phyloP scores from a whole-genome alignment of 2,113 vertebrate genomes.

The Ptilorrhoa leucosticta region DNA sequence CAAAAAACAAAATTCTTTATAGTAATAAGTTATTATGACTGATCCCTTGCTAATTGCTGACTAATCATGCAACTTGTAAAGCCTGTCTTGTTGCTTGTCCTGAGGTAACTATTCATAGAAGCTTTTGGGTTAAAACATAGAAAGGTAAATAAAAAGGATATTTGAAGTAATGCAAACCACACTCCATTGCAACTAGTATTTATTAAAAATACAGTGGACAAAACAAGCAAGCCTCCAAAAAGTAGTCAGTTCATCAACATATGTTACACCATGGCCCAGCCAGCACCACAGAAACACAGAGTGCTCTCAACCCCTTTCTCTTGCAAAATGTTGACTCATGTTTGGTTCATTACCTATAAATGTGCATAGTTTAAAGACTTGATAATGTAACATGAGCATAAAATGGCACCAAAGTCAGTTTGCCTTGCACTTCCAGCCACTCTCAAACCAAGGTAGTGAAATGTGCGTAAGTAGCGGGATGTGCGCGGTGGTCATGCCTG shows the following conservation, averaged over 20 bases:
- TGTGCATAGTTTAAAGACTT: conserved; percentile 30
- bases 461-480: neutral
- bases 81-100: neutral
- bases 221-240: neutral
- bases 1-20: neutral
- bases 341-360: neutral
- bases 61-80: neutral
- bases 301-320: neutral
- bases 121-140: neutral
- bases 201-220: conserved; percentile 53
- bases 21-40: neutral
- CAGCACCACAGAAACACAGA: neutral
- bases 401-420: neutral
- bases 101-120: neutral
- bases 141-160: neutral
- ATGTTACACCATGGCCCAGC: neutral
- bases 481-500: rapidly evolving
- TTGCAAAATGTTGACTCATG: neutral
- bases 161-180: neutral
- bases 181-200: neutral
- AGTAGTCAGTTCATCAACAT: neutral
- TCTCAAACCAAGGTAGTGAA: neutral
- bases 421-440: neutral
- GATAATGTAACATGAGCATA: neutral
- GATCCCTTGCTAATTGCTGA: neutral